phyloP scores from a whole-genome alignment of 2,888 invertebrate species.

The Drosophila tripunctata region DNA sequence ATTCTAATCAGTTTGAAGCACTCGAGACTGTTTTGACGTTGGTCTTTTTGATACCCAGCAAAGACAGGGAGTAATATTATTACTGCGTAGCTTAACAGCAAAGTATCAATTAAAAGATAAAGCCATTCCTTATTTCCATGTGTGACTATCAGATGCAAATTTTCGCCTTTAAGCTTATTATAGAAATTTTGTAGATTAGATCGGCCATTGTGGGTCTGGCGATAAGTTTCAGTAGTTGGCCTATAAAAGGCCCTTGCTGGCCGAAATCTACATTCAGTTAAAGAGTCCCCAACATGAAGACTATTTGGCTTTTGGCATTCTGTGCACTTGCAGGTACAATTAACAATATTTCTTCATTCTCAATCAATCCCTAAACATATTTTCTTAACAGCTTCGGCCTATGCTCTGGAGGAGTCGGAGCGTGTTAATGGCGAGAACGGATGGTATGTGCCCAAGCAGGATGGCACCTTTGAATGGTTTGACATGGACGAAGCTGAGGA shows the following conservation, averaged over 20 bases:
- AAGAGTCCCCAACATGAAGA: slow-evolving; percentile 43
- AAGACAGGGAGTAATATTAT: slow-evolving; percentile 7
- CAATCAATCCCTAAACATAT: neutral
- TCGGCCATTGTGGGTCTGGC: neutral
- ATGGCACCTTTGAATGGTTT: slow-evolving; percentile 66
- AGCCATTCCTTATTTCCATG: slow-evolving; percentile 4
- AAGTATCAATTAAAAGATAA: slow-evolving; percentile 43
- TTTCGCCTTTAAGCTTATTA: slow-evolving; percentile 5
- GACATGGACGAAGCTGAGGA: slow-evolving; percentile 60
- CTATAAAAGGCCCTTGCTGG: slow-evolving; percentile 47
- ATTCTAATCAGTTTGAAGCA: slow-evolving; percentile 40
- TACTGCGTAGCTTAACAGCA: slow-evolving; percentile 5
- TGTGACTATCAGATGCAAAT: slow-evolving; percentile 38
- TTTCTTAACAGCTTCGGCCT: slow-evolving; percentile 32
- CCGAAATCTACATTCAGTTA: slow-evolving; percentile 19
- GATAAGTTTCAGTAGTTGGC: slow-evolving; percentile 12
- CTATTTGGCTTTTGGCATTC: slow-evolving; percentile 47
- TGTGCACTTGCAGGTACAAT: slow-evolving; percentile 44
- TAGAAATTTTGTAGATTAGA: slow-evolving; percentile 26
- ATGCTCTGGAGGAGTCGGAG: slow-evolving; percentile 52
- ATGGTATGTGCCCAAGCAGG: slow-evolving; percentile 66
- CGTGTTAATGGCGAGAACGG: slow-evolving; percentile 73
- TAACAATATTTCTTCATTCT: neutral
- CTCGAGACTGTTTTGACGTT: slow-evolving; percentile 28
- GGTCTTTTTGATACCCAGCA: slow-evolving; percentile 30